Conservation (phyloP, 1,140 invertebrate species). For the Thaumatotibia leucotreta region DNA sequence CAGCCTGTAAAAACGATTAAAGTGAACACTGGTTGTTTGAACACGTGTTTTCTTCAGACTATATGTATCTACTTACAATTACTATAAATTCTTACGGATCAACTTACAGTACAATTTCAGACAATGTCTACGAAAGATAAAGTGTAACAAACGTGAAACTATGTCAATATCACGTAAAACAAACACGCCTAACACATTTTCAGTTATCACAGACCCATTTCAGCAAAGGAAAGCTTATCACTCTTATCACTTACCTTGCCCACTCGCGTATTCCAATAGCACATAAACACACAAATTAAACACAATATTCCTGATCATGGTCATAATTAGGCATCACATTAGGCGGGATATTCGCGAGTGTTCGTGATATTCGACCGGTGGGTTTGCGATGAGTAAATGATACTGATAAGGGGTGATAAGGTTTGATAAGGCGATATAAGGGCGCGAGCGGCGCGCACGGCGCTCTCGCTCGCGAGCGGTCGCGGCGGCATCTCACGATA, state of each 20-base stretch:
- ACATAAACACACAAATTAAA: conserved; percentile 38
- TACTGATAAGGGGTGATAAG: conserved; percentile 71
- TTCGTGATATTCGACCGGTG: conserved; percentile 48
- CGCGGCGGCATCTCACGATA: conserved; percentile 49
- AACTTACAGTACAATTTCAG: too few relatives aligned
- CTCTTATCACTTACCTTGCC: conserved; percentile 45
- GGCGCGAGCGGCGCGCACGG: conserved; percentile 32
- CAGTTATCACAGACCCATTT: conserved; percentile 3
- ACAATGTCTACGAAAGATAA: not conserved
- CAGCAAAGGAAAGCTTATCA: not conserved
- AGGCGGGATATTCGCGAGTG: conserved; percentile 48
- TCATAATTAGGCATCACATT: conserved; percentile 38
- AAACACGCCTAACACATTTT: not conserved
- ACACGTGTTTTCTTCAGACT: conserved; percentile 2
- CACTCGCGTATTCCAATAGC: conserved; percentile 33
- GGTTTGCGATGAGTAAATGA: conserved; percentile 67
- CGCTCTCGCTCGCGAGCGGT: conserved; percentile 46
- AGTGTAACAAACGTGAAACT: not conserved
- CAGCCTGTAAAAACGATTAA: conserved; percentile 14
- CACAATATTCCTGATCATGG: conserved; percentile 46
- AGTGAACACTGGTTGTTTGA: conserved; percentile 1
- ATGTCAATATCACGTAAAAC: not conserved
- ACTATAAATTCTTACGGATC: not conserved
- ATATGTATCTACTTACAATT: not conserved
- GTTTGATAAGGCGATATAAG: conserved; percentile 39